These are phyloP conservation scores for Alviniconcha strummeri DNA, from an alignment of 2,888 invertebrate genomes.

Conservation along the genomic window DNA sequence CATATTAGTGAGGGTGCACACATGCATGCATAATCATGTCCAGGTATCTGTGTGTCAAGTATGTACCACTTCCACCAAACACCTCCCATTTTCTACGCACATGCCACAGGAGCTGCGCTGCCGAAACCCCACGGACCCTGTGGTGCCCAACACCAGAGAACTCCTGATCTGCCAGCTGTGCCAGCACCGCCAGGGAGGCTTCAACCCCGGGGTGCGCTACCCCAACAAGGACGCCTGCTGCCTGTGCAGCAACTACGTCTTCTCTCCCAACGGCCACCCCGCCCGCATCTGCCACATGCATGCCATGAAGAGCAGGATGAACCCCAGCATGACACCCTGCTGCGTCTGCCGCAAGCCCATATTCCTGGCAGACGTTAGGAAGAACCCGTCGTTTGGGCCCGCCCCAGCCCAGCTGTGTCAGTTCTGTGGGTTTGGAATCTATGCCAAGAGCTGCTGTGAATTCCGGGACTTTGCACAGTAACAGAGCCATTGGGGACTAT, in stretches of 20 bases:
- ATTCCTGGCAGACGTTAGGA: background rate
- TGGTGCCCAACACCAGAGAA: conserved; percentile 43
- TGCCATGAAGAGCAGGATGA: conserved; percentile 21
- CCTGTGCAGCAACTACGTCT: conserved; percentile 43
- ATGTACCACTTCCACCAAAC: background rate
- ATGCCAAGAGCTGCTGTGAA: conserved; percentile 12
- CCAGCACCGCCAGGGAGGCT: conserved; percentile 32
- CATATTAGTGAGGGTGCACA: background rate
- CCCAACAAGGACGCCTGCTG: conserved; percentile 50
- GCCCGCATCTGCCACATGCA: conserved; percentile 35
- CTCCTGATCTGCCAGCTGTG: conserved; percentile 49
- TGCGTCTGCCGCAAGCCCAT: background rate
- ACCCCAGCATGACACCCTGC: background rate
- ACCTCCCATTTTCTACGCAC: background rate
- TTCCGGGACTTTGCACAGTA: background rate
- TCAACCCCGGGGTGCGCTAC: conserved; percentile 44
- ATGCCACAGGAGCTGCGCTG: conserved; percentile 47
- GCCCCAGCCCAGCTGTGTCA: conserved; percentile 24
- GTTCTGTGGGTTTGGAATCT: conserved; percentile 22
- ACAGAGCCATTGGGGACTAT: no score
- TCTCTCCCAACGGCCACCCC: background rate
- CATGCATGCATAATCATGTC: background rate
- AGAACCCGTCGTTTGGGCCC: background rate
- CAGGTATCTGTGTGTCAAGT: background rate
- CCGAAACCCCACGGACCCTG: conserved; percentile 40